Base-by-base conservation (phyloP, 2,113 vertebrate genomes). In the Sialia sialis region DNA sequence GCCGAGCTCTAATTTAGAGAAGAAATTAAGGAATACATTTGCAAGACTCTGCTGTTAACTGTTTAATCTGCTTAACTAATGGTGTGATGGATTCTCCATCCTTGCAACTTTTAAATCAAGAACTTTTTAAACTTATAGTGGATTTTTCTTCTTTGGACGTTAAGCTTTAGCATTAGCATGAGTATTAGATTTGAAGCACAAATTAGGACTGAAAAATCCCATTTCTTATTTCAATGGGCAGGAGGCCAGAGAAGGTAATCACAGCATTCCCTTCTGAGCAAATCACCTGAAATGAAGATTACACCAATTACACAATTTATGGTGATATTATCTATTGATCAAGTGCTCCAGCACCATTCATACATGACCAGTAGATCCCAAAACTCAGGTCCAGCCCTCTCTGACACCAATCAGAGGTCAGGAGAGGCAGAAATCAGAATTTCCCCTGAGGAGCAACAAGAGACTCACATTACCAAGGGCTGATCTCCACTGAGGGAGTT, bases 1-100 rank as follows among this genome's bases (percentile, higher is more conserved):
- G 54, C 51, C 55, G 84, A 80, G 19, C 27, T 88, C 55, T 80
- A 82, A 94, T 92, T 94, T 75, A 64, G 77, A 78, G 48, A 56
- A 64, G 52, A 87, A 95, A 90, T 82, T 84, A 94, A 92, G 58
- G 29, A 84, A 79, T 54, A 43, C 13, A 46, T 89, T 94, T 89
- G 44, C 64, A 79, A 84, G 44, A 17, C 25, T 38, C 13, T 68
- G 36, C 29, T 64, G 16, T 75, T 91, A 92, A 84, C 87, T 84
- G 36, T 89, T 92, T 70, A 67, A 95, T 92, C 66, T 84, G 46
- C 55, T 92, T 92, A 87, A 90, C 62, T 68, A 93, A 72, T 3
- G 3, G 9, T 32, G 3, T 89, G 80, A 81, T 87, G 58, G 52
- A 87, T 94, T 92, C 66, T 79, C 49, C 41, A 46, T 14, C 48